Percentiles rank a stretch among this genome's conserved stretches.
These are phyloP conservation scores for Xestia xanthographa DNA, from an alignment of 2,888 invertebrate species.

Conservation along the genomic window DNA sequence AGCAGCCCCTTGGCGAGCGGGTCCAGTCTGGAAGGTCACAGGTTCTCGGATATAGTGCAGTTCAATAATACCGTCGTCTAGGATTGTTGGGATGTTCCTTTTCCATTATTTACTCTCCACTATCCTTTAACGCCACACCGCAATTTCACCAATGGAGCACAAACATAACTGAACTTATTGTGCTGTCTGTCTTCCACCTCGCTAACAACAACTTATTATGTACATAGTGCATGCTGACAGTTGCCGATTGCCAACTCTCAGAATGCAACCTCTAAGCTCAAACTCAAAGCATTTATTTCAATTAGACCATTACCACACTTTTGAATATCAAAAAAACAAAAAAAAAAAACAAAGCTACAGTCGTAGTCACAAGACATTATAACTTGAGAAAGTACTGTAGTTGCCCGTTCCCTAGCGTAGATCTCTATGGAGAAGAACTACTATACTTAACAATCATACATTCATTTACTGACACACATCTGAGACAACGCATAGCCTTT, in stretches of 20 bases:
- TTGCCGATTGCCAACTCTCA: neutral
- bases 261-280: no score
- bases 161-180: neutral
- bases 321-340: no score
- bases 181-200: neutral
- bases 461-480: no score
- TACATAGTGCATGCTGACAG: neutral
- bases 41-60: neutral
- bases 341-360: no score
- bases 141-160: neutral
- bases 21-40: conserved; percentile 44
- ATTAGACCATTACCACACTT: no score
- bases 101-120: neutral
- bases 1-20: conserved; percentile 42
- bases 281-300: no score
- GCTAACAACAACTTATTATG: neutral
- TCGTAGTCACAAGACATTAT: no score
- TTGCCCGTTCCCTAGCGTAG: no score
- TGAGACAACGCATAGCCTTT: no score
- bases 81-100: neutral
- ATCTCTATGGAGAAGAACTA: no score
- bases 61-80: neutral
- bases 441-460: no score
- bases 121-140: neutral
- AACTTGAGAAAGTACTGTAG: no score